These are phyloP conservation scores for Hiodon tergisus DNA, from an alignment of 2,113 vertebrate species.

Conservation along the genomic window DNA sequence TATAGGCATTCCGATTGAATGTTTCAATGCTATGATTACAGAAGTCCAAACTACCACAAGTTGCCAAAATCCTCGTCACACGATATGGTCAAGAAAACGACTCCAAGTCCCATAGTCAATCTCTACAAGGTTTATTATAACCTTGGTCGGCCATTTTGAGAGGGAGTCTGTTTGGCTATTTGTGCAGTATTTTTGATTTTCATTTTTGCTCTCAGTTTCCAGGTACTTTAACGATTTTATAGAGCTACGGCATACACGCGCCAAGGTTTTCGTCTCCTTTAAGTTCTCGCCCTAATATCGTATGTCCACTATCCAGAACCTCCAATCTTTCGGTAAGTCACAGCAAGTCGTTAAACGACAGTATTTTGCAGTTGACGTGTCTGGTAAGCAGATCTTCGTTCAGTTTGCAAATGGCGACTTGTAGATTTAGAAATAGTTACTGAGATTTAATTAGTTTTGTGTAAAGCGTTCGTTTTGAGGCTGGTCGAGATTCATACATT, in stretches of 20 bases:
- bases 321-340: conserved; percentile 78
- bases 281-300: conserved; percentile 70
- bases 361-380: no score
- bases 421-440: background rate
- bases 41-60: background rate
- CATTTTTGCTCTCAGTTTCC: background rate
- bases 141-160: conserved; percentile 12
- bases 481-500: no score
- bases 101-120: conserved; percentile 10
- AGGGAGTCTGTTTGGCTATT: background rate
- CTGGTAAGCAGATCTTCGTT: background rate
- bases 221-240: background rate
- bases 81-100: background rate
- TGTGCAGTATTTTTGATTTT: background rate
- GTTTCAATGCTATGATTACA: background rate
- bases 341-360: background rate
- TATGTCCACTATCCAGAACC: conserved; percentile 89
- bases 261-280: conserved; percentile 55
- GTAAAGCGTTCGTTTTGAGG: no score
- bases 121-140: background rate
- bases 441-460: no score
- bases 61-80: background rate
- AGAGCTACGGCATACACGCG: conserved; percentile 17
- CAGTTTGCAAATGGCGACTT: background rate
- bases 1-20: no score